A percentile compares a stretch with the other conserved stretches of the same genome.
These are phyloP conservation scores for Petrosia ficiformis DNA, from an alignment of 37 sponge, comb jelly and placozoan genomes.

Conservation along the genomic window DNA sequence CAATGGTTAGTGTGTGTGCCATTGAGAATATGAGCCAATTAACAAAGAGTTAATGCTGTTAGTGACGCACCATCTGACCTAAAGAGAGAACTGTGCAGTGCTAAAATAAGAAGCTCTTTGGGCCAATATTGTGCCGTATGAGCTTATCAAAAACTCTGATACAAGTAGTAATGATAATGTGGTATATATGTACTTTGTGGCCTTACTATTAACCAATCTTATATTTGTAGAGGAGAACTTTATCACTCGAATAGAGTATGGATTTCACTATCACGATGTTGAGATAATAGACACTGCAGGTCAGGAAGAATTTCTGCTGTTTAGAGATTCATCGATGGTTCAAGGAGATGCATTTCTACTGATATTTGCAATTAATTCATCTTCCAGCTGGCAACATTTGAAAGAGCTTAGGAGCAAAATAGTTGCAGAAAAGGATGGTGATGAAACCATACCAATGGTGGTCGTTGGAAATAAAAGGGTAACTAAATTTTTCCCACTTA, in stretches of 20 bases:
- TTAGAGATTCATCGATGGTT: slow-evolving; percentile 70
- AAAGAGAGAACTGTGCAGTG: no score
- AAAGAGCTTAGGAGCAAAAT: slow-evolving; percentile 74
- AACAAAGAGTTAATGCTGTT: no score
- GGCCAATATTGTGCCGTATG: no score
- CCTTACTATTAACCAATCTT: neutral
- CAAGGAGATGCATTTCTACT: slow-evolving; percentile 86
- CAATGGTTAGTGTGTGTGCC: no score
- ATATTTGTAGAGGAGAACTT: slow-evolving; percentile 73
- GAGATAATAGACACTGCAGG: slow-evolving; percentile 94
- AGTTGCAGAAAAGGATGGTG: slow-evolving; percentile 75
- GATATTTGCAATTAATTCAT: slow-evolving; percentile 79
- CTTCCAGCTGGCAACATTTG: slow-evolving; percentile 59
- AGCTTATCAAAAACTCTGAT: no score
- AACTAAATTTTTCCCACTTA: no score
- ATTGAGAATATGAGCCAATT: no score
- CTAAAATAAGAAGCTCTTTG: no score
- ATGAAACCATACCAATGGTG: slow-evolving; percentile 75
- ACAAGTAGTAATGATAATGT: no score
- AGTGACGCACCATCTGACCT: no score
- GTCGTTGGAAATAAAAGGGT: slow-evolving; percentile 84
- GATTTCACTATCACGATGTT: slow-evolving; percentile 64
- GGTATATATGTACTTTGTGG: neutral
- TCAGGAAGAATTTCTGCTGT: slow-evolving; percentile 86
- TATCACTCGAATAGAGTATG: slow-evolving; percentile 77